These are phyloP conservation scores for Oikopleura dioica DNA, from an alignment of 23 tunicate genomes.

Conservation along the genomic window DNA sequence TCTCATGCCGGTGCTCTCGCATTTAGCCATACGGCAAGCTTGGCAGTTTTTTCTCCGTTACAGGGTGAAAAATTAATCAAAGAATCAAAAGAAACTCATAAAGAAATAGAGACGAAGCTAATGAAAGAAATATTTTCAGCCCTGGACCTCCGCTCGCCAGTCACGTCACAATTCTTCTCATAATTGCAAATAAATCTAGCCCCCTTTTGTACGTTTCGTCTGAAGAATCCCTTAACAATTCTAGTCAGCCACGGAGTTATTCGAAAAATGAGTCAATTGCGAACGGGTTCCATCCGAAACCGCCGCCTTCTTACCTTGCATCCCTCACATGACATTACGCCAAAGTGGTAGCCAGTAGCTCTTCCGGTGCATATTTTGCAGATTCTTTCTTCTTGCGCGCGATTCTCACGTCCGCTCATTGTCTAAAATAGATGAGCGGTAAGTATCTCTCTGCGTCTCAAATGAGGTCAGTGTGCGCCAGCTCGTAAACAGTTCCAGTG, in stretches of 20 bases:
- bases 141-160: neutral
- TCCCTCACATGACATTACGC: slow-evolving; percentile 11
- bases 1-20: neutral
- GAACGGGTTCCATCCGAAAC: neutral
- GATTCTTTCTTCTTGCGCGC: neutral
- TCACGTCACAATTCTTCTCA: neutral
- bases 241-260: neutral
- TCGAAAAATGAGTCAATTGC: neutral
- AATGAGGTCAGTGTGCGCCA: too few relatives aligned
- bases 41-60: neutral
- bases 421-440: too few relatives aligned
- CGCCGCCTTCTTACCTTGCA: neutral
- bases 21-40: neutral
- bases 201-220: neutral
- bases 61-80: too few relatives aligned
- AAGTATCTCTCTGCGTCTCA: too few relatives aligned
- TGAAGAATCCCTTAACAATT: neutral
- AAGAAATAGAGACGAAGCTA: too few relatives aligned
- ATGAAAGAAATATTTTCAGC: too few relatives aligned
- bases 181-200: neutral
- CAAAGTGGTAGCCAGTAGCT: slow-evolving; percentile 7
- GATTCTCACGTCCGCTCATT: too few relatives aligned
- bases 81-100: too few relatives aligned
- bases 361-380: neutral
- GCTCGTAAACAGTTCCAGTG: neutral